These are phyloP conservation scores for Spilosoma lubricipeda DNA, from an alignment of 2,888 invertebrate species.

Conservation along the genomic window DNA sequence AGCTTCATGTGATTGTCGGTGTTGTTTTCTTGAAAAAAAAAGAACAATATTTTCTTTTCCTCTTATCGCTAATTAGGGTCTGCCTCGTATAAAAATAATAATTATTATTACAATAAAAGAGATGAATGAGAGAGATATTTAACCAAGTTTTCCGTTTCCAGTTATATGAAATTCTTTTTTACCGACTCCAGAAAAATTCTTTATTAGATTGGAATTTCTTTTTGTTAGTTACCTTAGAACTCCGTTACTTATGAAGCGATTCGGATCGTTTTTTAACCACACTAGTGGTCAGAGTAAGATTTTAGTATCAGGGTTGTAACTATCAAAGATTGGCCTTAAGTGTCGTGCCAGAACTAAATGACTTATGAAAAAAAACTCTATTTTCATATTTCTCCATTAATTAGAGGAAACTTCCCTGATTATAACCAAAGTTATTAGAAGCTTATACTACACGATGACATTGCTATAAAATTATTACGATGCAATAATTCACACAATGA, in stretches of 20 bases:
- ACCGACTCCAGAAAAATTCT: too few species aligned
- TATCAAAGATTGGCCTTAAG: neutral
- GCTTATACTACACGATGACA: constrained; percentile 2
- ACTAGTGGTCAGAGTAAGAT: neutral
- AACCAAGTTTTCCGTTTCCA: neutral
- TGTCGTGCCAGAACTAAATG: neutral
- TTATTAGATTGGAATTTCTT: neutral
- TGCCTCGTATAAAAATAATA: neutral
- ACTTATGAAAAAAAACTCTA: neutral
- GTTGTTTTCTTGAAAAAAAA: neutral
- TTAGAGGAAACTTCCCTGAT: neutral
- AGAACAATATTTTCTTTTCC: neutral
- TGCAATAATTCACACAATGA: constrained; percentile 30
- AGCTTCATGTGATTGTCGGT: neutral
- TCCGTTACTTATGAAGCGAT: neutral
- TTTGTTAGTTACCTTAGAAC: neutral
- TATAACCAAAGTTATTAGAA: neutral
- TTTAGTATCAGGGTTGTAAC: neutral
- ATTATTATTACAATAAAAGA: neutral
- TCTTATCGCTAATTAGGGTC: neutral
- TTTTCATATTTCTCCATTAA: neutral
- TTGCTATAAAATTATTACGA: constrained; percentile 29
- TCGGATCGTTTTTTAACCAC: neutral
- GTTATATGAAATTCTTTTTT: neutral
- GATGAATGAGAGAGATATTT: neutral